phyloP scores from a whole-genome alignment of 1,140 invertebrate genomes.

The Dinoponera quadriceps region DNA sequence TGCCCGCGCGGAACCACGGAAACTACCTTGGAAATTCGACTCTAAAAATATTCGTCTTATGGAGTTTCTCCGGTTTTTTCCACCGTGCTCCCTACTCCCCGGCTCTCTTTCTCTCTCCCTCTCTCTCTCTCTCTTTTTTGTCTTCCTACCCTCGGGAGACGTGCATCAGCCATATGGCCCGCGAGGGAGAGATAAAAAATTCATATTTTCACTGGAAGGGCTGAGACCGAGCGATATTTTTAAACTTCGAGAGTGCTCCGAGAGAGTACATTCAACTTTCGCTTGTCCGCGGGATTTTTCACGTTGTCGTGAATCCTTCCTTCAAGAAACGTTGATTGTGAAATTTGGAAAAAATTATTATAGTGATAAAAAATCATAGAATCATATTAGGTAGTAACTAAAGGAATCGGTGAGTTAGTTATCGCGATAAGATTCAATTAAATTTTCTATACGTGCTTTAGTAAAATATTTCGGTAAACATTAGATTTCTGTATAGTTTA shows the following conservation, averaged over 20 bases:
- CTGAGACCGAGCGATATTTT: conserved; percentile 71
- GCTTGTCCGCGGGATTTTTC: conserved; percentile 43
- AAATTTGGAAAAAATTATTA: too few relatives aligned
- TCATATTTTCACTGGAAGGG: conserved; percentile 83
- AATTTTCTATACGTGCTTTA: neutral
- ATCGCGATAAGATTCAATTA: neutral
- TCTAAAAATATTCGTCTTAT: conserved; percentile 71
- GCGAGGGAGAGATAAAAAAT: conserved; percentile 75
- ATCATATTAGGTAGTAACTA: neutral
- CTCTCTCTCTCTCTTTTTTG: conserved; percentile 66
- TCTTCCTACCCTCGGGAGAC: conserved; percentile 63
- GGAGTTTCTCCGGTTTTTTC: conserved; percentile 57
- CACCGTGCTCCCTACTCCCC: conserved; percentile 2
- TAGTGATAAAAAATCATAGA: neutral
- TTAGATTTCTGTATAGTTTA: neutral
- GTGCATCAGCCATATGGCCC: conserved; percentile 73
- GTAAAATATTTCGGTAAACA: neutral
- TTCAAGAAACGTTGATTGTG: neutral
- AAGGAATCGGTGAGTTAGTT: neutral
- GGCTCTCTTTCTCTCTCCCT: conserved; percentile 18
- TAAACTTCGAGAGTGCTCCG: conserved; percentile 60
- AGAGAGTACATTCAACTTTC: conserved; percentile 68
- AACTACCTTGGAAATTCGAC: conserved; percentile 70
- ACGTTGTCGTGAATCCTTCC: conserved; percentile 38
- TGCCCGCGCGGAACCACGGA: conserved; percentile 55